Evolutionary conservation across 2,797 vertebrate species (phyloP).

Genomic region (Enteromius trimaculatus): DNA sequence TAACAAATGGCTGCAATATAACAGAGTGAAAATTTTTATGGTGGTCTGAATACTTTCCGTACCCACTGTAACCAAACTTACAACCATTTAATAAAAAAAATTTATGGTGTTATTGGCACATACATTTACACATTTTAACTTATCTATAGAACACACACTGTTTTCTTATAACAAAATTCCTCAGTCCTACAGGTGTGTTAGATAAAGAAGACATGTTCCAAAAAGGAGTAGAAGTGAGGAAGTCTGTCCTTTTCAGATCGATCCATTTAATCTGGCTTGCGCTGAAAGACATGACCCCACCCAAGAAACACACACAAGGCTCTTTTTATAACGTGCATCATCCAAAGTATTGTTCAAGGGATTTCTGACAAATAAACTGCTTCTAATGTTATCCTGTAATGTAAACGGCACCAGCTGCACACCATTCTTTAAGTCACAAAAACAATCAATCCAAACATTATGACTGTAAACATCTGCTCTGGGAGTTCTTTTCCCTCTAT

Average conservation of each 20-base stretch:
- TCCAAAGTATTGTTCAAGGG: constrained; percentile 38
- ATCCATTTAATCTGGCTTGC: constrained; percentile 10
- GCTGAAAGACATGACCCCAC: constrained; percentile 23
- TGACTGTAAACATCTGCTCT: constrained; percentile 73
- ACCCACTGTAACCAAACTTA: not conserved
- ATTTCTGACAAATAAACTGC: constrained; percentile 31
- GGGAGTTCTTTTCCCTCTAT: constrained; percentile 20
- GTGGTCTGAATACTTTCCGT: too few species aligned
- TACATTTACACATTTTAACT: not conserved
- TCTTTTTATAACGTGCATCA: constrained; percentile 19
- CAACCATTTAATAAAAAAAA: not conserved
- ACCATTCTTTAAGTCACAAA: constrained; percentile 72
- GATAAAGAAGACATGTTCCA: constrained; percentile 1
- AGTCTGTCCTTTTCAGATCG: not conserved
- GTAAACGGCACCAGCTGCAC: constrained; percentile 72
- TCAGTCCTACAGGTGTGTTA: not conserved
- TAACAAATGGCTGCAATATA: too few species aligned
- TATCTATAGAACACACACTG: not conserved
- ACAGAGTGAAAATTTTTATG: too few species aligned
- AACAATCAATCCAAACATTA: constrained; percentile 70
- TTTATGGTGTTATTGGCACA: too few species aligned
- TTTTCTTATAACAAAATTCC: not conserved
- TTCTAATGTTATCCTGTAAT: constrained; percentile 59
- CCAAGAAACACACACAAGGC: not conserved
- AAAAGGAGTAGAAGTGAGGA: constrained; percentile 2